Base-by-base conservation (phyloP, 2,113 vertebrate genomes). In the Cinclus cinclus region DNA sequence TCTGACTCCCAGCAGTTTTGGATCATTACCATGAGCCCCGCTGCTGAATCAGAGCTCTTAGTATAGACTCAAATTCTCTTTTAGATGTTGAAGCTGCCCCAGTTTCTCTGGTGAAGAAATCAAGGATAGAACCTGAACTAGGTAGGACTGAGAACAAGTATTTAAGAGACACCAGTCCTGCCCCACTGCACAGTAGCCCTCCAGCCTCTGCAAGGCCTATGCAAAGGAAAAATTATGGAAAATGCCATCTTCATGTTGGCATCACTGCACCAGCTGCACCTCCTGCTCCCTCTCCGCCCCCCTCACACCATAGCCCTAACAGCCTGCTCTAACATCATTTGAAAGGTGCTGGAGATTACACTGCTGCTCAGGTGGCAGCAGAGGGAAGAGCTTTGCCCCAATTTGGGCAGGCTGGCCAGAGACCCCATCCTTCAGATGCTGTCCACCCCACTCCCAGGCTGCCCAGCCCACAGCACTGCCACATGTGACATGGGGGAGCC, bases 221-320 rank as follows among this genome's bases (percentile, higher is more conserved):
- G 0, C 9, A 19, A 70, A 49, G 31, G 31, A 27, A 62, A 49
- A 82, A 52, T 47, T 7, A 42, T 4, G 1, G 24, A 33, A 84
- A 78, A 56, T 14, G 4, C 17, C 12, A 9, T 81, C 44, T 35
- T 50, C 0, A 0, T 30, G 13, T 12, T 49, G 68, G 12, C 59
- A 39, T 28, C 44, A 10, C 31, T 8, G 28, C 49, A 27, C 28
- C 71, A 79, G 41, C 75, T 25, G 33, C 71, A 44, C 8, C 35
- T 4, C 19, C n/a, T 42, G 17, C 39, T n/a, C 31, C 63, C 30
- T 28, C 49, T 4, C 18, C 13, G 30, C 37, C 53, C 22, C 35
- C 27, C 37, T 79, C 15, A 0, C 9, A 15, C 13, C 24, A 3
- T n/a, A 52, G 68, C 46, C 27, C 64, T 7, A 16, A 19, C 25